A percentile compares a stretch with the other conserved stretches of the same genome.
These are phyloP conservation scores for Echinops telfairi DNA, from an alignment of 2,113 vertebrate genomes.

Conservation along the genomic window DNA sequence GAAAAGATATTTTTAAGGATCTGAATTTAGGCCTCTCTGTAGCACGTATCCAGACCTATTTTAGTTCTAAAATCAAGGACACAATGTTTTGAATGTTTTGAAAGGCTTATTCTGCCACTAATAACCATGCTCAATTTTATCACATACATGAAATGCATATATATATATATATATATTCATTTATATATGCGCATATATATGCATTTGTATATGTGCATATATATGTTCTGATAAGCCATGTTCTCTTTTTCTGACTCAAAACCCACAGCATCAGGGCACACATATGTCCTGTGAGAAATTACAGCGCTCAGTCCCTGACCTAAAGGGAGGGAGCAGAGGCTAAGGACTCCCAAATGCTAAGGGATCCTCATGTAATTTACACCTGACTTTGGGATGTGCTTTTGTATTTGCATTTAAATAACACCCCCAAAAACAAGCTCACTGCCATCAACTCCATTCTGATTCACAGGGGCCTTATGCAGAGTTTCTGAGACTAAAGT, in stretches of 20 bases:
- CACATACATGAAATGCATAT: background rate
- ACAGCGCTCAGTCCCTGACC: background rate
- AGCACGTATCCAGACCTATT: conserved; percentile 71
- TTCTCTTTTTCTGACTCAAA: background rate
- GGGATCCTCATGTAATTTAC: fast-evolving
- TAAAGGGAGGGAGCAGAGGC: background rate
- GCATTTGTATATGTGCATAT: background rate
- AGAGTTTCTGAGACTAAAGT: no score
- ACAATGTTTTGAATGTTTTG: conserved; percentile 62
- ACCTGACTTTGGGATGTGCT: background rate
- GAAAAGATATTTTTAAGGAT: conserved; percentile 78
- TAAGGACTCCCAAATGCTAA: background rate
- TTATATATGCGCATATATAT: background rate
- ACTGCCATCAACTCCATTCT: no score
- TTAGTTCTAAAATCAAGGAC: conserved; percentile 74
- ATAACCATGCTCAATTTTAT: conserved; percentile 60
- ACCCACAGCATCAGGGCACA: background rate
- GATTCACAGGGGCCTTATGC: no score
- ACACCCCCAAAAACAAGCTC: background rate
- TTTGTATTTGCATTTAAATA: background rate
- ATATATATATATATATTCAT: background rate
- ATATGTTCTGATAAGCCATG: background rate
- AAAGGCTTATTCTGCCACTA: conserved; percentile 39
- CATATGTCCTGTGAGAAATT: background rate
- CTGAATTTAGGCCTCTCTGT: conserved; percentile 71